These are phyloP conservation scores for Girardinichthys multiradiatus DNA, from an alignment of 2,113 vertebrate species.

Conservation along the genomic window DNA sequence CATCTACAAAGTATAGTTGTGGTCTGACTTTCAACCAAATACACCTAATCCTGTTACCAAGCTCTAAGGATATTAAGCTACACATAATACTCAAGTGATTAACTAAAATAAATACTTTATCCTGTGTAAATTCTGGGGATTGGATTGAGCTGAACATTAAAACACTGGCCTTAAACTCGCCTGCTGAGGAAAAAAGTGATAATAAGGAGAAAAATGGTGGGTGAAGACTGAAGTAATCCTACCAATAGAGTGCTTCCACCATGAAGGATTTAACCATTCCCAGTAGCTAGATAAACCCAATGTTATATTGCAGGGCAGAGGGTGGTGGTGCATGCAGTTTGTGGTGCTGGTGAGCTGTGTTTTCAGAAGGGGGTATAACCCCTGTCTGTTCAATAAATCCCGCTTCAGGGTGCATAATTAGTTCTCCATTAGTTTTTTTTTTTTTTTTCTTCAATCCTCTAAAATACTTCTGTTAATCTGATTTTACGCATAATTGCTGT, in stretches of 20 bases:
- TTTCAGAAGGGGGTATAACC: conserved; percentile 40
- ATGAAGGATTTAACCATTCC: conserved; percentile 72
- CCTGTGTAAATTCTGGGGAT: conserved; percentile 68
- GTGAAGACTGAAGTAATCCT: conserved; percentile 73
- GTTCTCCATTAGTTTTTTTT: conserved; percentile 78
- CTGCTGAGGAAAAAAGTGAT: conserved; percentile 62
- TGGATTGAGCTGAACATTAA: conserved; percentile 66
- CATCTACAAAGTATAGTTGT: conserved; percentile 62
- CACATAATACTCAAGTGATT: conserved; percentile 63
- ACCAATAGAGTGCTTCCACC: conserved; percentile 70
- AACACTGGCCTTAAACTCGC: conserved; percentile 70
- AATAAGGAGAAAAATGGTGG: conserved; percentile 64
- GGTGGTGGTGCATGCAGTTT: conserved; percentile 43
- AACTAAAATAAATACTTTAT: conserved; percentile 77
- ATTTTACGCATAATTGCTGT: conserved; percentile 96
- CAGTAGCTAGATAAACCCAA: conserved; percentile 69
- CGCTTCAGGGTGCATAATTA: conserved; percentile 87
- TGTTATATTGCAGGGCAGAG: conserved; percentile 54
- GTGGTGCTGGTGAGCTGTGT: conserved; percentile 24
- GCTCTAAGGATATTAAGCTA: conserved; percentile 64
- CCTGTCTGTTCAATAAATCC: conserved; percentile 88
- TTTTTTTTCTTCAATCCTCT: conserved; percentile 87
- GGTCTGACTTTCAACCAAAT: conserved; percentile 72
- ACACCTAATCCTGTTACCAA: conserved; percentile 68
- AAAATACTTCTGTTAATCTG: conserved; percentile 94